These are phyloP conservation scores for Caenorhabditis zanzibari DNA, from an alignment of 2,888 invertebrate genomes.

Conservation along the genomic window DNA sequence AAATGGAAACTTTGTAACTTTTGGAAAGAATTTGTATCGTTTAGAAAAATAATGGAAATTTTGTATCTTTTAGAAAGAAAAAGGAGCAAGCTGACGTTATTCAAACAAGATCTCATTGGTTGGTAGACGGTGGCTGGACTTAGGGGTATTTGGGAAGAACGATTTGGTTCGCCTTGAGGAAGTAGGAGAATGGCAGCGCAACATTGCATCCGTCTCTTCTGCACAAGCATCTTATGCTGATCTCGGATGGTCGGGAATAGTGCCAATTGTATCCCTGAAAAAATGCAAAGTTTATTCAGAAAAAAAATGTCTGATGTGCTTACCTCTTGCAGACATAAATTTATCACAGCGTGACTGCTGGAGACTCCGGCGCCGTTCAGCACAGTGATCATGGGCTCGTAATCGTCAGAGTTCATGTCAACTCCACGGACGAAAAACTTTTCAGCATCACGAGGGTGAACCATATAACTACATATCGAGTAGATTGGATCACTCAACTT, in stretches of 20 bases:
- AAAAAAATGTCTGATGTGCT: neutral
- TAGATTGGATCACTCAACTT: slow-evolving; percentile 3
- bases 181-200: slow-evolving; percentile 10
- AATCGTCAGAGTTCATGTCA: slow-evolving; percentile 9
- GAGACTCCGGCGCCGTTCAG: neutral
- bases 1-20: too few species aligned
- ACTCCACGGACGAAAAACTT: slow-evolving; percentile 28
- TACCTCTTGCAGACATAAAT: slow-evolving; percentile 77
- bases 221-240: slow-evolving; percentile 77
- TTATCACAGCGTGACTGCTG: slow-evolving; percentile 69
- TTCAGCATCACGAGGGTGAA: neutral
- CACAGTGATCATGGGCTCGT: neutral
- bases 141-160: too few species aligned
- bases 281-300: neutral
- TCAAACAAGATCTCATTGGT: too few species aligned
- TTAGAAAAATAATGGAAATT: too few species aligned
- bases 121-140: too few species aligned
- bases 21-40: too few species aligned
- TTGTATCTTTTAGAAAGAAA: too few species aligned
- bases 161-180: too few species aligned
- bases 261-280: slow-evolving; percentile 47
- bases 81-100: too few species aligned
- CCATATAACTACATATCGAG: slow-evolving; percentile 5
- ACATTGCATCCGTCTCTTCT: slow-evolving; percentile 74
- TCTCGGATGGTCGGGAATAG: slow-evolving; percentile 40